Evolutionary conservation across 2,888 invertebrate genomes (phyloP).

Genomic region (Meta bourneti): DNA sequence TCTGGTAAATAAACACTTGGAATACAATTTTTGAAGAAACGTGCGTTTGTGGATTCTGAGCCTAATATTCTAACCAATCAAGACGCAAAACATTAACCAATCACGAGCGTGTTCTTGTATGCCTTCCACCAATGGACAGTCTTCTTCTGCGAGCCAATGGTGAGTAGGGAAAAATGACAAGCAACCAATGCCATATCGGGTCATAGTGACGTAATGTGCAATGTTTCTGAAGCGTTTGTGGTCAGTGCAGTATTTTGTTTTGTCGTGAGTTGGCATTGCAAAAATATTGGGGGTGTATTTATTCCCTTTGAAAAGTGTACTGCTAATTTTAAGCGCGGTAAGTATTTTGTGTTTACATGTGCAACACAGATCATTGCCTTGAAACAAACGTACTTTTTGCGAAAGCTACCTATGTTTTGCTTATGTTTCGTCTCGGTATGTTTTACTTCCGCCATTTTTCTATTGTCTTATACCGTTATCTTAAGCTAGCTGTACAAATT

Average conservation of each 20-base stretch:
- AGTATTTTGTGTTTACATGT: slow-evolving; percentile 15
- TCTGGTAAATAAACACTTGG: no score
- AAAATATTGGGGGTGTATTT: slow-evolving; percentile 69
- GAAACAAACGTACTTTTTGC: no score
- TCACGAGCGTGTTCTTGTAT: background rate
- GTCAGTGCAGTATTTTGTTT: slow-evolving; percentile 75
- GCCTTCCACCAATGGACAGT: slow-evolving; percentile 54
- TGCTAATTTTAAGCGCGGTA: slow-evolving; percentile 50
- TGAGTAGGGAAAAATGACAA: slow-evolving; percentile 63
- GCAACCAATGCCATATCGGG: slow-evolving; percentile 68
- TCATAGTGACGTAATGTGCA: slow-evolving; percentile 75
- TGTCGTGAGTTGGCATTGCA: slow-evolving; percentile 55
- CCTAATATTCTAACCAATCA: slow-evolving; percentile 46
- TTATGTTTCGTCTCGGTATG: background rate
- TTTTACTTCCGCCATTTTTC: slow-evolving; percentile 69
- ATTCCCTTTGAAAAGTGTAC: slow-evolving; percentile 36
- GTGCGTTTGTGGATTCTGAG: slow-evolving; percentile 72
- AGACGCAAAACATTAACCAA: slow-evolving; percentile 49
- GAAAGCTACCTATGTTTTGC: no score
- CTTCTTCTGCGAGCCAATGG: slow-evolving; percentile 66
- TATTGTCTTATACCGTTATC: slow-evolving; percentile 70
- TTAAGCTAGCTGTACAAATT: no score
- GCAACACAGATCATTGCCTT: background rate
- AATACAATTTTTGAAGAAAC: background rate
- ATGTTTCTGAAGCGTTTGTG: slow-evolving; percentile 71